A percentile compares a stretch with the other conserved stretches of the same genome.
Evolutionary conservation across 2,888 invertebrate species (phyloP).

Genomic region (Meteorus cinctellus): DNA sequence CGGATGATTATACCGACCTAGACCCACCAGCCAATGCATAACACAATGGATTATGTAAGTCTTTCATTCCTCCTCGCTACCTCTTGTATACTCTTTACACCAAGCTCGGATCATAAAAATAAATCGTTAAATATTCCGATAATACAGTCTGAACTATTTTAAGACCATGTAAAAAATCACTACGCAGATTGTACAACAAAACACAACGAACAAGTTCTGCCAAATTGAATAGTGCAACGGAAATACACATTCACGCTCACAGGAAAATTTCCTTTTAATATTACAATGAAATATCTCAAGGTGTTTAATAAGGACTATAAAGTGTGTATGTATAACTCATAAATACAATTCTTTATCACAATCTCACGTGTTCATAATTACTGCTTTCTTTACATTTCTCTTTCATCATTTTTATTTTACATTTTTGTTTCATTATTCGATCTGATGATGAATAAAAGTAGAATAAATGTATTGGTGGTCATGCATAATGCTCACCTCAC

Average conservation of each 20-base stretch:
- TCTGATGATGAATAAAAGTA: constrained; percentile 18
- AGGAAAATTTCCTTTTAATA: constrained; percentile 12
- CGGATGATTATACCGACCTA: constrained; percentile 45
- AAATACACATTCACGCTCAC: not conserved
- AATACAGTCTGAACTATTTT: constrained; percentile 10
- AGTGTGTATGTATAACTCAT: constrained; percentile 21
- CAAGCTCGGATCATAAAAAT: constrained; percentile 42
- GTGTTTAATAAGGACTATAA: constrained; percentile 42
- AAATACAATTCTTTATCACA: constrained; percentile 42
- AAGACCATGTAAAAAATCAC: constrained; percentile 29
- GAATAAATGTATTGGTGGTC: constrained; percentile 39
- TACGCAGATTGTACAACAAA: constrained; percentile 39
- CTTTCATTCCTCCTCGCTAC: constrained; percentile 22
- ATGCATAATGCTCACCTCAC: constrained; percentile 44
- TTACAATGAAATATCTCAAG: constrained; percentile 40
- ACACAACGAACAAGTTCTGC: not conserved
- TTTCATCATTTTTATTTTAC: not conserved
- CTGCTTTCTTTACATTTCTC: constrained; percentile 11
- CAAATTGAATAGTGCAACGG: constrained; percentile 18
- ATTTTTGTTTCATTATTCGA: not conserved
- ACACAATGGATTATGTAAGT: constrained; percentile 48
- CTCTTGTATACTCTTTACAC: constrained; percentile 17
- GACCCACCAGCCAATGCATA: constrained; percentile 43
- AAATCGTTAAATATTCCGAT: constrained; percentile 44
- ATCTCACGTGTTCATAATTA: constrained; percentile 43